These are phyloP conservation scores for Gopherus flavomarginatus DNA, from an alignment of 2,113 vertebrate genomes.

Conservation along the genomic window DNA sequence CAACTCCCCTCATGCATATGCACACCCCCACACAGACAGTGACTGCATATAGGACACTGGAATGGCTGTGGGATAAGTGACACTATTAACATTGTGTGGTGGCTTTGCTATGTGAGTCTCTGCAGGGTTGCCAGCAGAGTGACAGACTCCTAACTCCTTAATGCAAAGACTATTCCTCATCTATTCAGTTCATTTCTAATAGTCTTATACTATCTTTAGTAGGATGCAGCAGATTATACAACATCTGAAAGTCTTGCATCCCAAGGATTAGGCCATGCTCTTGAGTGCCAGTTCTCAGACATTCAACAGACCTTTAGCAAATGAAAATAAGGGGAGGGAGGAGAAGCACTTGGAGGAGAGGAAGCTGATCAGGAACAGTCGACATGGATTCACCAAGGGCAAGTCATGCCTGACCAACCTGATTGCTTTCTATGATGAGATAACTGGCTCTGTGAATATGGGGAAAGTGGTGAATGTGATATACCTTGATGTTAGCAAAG, in stretches of 20 bases:
- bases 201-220: constrained; percentile 54
- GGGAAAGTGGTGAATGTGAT: no score
- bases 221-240: constrained; percentile 35
- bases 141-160: constrained; percentile 61
- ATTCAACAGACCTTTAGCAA: background rate
- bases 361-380: no score
- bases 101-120: constrained; percentile 67
- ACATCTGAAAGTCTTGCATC: constrained; percentile 3
- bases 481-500: no score
- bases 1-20: constrained; percentile 35
- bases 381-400: no score
- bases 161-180: constrained; percentile 69
- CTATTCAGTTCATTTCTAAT: constrained; percentile 58
- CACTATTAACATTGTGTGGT: constrained; percentile 71
- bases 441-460: no score
- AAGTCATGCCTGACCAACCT: no score
- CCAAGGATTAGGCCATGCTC: constrained; percentile 27
- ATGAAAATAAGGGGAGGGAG: background rate
- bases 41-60: constrained; percentile 51
- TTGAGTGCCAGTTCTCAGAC: background rate
- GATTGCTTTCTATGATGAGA: no score
- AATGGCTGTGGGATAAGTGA: constrained; percentile 70
- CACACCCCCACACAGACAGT: constrained; percentile 28
- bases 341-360: background rate
- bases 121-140: constrained; percentile 71